Evolutionary conservation across 1,140 invertebrate species (phyloP).

Genomic region (Panulirus ornatus): DNA sequence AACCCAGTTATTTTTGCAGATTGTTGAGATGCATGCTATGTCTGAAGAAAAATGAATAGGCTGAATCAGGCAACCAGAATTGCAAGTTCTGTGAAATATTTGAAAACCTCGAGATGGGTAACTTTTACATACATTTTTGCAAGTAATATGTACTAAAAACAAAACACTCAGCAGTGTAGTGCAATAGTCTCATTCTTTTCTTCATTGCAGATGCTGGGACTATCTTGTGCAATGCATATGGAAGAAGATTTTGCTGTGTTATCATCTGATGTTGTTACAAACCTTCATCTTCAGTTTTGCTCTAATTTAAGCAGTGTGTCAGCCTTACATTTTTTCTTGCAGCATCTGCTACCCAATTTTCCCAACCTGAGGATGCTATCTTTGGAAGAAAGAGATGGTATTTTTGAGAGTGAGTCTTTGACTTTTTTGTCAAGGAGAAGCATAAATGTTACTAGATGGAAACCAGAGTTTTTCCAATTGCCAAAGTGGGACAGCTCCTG

Average conservation of each 20-base stretch:
- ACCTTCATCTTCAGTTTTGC: slow-evolving; percentile 32
- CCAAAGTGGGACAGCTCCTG: slow-evolving; percentile 26
- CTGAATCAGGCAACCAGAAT: too few species aligned
- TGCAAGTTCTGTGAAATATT: too few species aligned
- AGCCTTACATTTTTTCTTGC: slow-evolving; percentile 9
- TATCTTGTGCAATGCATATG: slow-evolving; percentile 26
- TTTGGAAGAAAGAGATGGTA: neutral
- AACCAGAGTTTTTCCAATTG: slow-evolving; percentile 46
- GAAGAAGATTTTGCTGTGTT: slow-evolving; percentile 22
- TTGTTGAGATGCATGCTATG: too few species aligned
- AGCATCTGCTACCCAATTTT: slow-evolving; percentile 17
- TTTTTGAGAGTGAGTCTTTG: neutral
- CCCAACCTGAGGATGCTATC: slow-evolving; percentile 12
- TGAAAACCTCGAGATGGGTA: too few species aligned
- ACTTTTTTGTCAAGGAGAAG: neutral
- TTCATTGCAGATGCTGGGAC: slow-evolving; percentile 25
- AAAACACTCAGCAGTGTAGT: too few species aligned
- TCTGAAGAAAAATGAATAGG: too few species aligned
- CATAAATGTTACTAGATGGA: slow-evolving; percentile 25
- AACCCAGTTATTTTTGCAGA: too few species aligned
- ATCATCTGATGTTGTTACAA: neutral
- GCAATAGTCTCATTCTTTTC: too few species aligned
- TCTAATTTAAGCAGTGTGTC: neutral
- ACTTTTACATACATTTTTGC: too few species aligned
- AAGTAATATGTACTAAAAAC: too few species aligned